Base-by-base conservation (phyloP, 1,140 invertebrate species). In the Hydropsyche tenuis region DNA sequence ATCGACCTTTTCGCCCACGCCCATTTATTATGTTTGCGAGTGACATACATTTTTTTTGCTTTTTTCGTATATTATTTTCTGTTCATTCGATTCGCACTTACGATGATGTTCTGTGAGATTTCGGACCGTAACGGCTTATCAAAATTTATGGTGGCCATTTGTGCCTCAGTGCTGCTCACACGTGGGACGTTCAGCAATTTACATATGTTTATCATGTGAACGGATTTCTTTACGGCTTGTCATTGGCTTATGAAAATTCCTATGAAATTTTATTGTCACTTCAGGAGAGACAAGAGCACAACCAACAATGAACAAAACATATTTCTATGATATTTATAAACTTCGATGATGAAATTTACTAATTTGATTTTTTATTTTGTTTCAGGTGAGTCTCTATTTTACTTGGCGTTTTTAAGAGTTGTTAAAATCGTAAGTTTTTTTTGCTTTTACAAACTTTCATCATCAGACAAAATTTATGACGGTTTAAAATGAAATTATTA, bases 81-180 rank as follows among this genome's bases (percentile, higher is more conserved):
- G 30, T 37, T 9, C 3, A 9, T 37, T 60, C 56, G 56, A 60
- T 60, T 60, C 56, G 56, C 56, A 60, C 56, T 60, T 9, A 23
- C 56, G 56, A 60, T 25, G 56, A 60, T 60, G 65, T 20, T 46
- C 16, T 46, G 45, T 68, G 65, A 48, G 23, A 68, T 68, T 68
- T 68, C 45, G 65, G 65, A 18, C 48, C 48, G 68, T 70, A 70
- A 70, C 68, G 68, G 68, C 68, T 70, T 70, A 70, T 70, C 68
- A 46, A 53, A 56, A 70, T 70, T 70, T 70, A 70, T 56, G 68
- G 48, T 25, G 43, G 68, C 68, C 65, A 68, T 68, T 68, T 43
- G 65, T 68, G 42, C 65, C 42, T 5, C 5, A 6, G 43, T 46
- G 65, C 65, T 20, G 37, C 42, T 68, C 45, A 46, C 65, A 68